A percentile compares a stretch with the other conserved stretches of the same genome.
Conservation (phyloP, 2,797 vertebrate species). For the Lithobates sylvaticus region DNA sequence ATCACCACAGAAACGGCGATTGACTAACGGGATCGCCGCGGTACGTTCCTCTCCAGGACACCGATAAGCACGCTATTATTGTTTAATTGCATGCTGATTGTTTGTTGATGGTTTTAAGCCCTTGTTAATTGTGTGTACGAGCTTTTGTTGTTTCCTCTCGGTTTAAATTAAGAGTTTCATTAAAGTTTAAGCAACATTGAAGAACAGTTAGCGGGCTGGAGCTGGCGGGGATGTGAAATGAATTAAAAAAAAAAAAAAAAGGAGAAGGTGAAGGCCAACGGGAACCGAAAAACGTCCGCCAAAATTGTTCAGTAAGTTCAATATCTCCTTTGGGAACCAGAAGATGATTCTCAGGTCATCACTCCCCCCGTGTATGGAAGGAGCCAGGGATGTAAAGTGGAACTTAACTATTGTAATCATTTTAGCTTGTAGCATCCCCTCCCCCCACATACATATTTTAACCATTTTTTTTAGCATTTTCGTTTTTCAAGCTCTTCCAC, state of each 20-base stretch:
- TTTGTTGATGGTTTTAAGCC: constrained; percentile 74
- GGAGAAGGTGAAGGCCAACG: too few species aligned
- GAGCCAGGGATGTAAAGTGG: too few species aligned
- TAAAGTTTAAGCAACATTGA: constrained; percentile 56
- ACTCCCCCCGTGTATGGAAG: too few species aligned
- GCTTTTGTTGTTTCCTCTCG: constrained; percentile 73
- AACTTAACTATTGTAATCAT: too few species aligned
- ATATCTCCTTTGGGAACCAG: too few species aligned
- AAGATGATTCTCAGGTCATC: too few species aligned
- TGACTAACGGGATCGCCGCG: constrained; percentile 74
- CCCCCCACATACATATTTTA: too few species aligned
- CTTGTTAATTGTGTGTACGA: constrained; percentile 71
- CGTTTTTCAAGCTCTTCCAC: too few species aligned
- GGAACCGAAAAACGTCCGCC: too few species aligned
- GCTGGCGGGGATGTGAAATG: background rate
- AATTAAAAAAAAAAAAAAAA: background rate
- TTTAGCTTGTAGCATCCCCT: too few species aligned
- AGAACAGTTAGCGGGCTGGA: constrained; percentile 25
- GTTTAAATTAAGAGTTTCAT: constrained; percentile 70
- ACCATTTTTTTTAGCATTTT: too few species aligned
- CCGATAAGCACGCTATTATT: constrained; percentile 79
- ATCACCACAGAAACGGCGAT: constrained; percentile 72
- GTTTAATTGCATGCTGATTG: constrained; percentile 81
- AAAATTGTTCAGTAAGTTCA: too few species aligned
- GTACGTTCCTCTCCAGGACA: constrained; percentile 76